These are phyloP conservation scores for Parascotia fuliginaria DNA, from an alignment of 2,888 invertebrate species.

Conservation along the genomic window DNA sequence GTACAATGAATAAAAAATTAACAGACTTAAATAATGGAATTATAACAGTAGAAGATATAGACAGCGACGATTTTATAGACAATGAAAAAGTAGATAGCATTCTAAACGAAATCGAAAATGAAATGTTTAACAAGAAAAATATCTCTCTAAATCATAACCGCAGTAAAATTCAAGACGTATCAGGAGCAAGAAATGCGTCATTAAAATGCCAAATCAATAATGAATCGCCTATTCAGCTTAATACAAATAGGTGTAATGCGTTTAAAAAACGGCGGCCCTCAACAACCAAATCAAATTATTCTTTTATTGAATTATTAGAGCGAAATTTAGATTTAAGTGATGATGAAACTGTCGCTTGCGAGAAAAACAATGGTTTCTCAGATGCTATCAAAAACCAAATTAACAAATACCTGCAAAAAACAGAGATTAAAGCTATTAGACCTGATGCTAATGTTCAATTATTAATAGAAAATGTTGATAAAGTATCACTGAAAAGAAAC, in stretches of 20 bases:
- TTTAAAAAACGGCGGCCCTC: slow-evolving; percentile 22
- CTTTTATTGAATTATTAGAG: slow-evolving; percentile 63
- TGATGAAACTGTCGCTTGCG: slow-evolving; percentile 30
- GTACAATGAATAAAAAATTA: slow-evolving; percentile 27
- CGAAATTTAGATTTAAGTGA: slow-evolving; percentile 51
- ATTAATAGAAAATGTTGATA: slow-evolving; percentile 29
- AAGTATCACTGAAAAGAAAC: background rate
- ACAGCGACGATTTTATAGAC: slow-evolving; percentile 50
- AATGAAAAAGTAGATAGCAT: slow-evolving; percentile 61
- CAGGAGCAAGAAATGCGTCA: too few species aligned
- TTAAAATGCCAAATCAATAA: background rate
- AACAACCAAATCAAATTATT: slow-evolving; percentile 58
- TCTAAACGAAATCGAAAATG: slow-evolving; percentile 68
- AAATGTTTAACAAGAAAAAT: slow-evolving; percentile 52
- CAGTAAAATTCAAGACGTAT: too few species aligned
- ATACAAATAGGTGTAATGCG: background rate
- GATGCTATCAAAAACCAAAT: slow-evolving; percentile 64
- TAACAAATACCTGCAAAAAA: slow-evolving; percentile 59
- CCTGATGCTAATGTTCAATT: slow-evolving; percentile 32
- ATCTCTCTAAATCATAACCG: background rate
- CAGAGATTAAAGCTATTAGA: slow-evolving; percentile 26
- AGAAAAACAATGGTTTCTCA: slow-evolving; percentile 56
- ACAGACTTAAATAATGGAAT: slow-evolving; percentile 32
- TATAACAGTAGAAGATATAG: slow-evolving; percentile 32
- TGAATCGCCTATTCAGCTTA: background rate